A percentile compares a stretch with the other conserved stretches of the same genome.
phyloP scores from a whole-genome alignment of 1,140 invertebrate genomes.

The Maconellicoccus hirsutus region DNA sequence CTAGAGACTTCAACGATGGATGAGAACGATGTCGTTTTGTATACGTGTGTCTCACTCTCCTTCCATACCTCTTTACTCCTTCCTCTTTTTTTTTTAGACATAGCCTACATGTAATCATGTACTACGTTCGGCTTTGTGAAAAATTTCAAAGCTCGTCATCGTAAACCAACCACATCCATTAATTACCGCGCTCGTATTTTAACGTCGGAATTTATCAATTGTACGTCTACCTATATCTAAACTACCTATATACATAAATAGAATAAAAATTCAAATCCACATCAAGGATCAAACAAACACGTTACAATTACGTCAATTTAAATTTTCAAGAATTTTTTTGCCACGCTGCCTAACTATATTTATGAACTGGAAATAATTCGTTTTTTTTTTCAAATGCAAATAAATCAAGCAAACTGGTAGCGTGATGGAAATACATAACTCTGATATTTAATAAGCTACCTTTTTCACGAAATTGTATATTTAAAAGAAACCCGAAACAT shows the following conservation, averaged over 20 bases:
- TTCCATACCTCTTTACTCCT: not conserved
- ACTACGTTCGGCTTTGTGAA: no score
- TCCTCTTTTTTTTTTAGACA: not conserved
- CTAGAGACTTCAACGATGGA: constrained; percentile 13
- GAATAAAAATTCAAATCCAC: not conserved
- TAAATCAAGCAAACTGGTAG: no score
- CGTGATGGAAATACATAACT: no score
- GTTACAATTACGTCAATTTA: not conserved
- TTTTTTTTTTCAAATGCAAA: no score
- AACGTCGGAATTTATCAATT: no score
- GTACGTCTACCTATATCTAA: no score
- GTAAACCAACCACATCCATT: not conserved
- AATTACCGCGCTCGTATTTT: not conserved
- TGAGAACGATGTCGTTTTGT: not conserved
- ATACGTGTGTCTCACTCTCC: not conserved
- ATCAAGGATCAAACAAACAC: not conserved
- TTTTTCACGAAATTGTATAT: no score
- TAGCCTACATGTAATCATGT: not conserved
- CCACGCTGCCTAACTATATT: no score
- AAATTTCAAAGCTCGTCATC: not conserved
- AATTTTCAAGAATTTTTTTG: not conserved
- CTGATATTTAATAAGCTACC: no score
- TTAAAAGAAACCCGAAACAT: no score
- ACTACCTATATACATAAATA: not conserved
- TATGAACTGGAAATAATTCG: no score